Conservation (phyloP, 2,113 vertebrate species). For the Corythornis vintsioides region DNA sequence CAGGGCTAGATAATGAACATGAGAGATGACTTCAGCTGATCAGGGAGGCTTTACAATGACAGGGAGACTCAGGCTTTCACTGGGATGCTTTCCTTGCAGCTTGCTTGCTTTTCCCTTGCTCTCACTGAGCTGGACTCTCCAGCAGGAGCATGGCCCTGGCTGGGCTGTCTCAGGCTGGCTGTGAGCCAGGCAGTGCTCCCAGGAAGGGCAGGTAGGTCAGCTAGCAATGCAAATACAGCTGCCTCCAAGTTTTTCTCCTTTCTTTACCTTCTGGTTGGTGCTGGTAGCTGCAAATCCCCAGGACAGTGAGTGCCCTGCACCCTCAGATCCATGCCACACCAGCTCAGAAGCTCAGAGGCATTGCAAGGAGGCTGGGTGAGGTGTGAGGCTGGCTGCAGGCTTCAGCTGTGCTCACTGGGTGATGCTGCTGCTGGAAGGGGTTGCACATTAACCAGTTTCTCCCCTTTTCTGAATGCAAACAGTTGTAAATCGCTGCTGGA, state of each 20-base stretch:
- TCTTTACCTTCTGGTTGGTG: not conserved
- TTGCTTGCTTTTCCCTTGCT: not conserved
- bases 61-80: not conserved
- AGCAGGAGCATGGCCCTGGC: too few relatives aligned
- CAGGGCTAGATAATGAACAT: not conserved
- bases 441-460: not conserved
- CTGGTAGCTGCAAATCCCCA: not conserved
- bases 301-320: rapidly evolving
- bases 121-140: not conserved
- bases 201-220: not conserved
- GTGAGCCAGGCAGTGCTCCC: not conserved
- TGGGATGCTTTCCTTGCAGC: not conserved
- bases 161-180: not conserved
- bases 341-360: not conserved
- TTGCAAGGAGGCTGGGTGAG: not conserved
- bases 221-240: not conserved
- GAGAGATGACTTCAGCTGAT: not conserved
- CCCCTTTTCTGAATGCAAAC: not conserved
- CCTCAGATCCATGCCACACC: rapidly evolving
- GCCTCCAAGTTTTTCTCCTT: not conserved
- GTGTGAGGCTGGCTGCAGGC: too few relatives aligned
- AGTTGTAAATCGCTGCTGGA: not conserved
- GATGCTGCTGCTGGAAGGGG: not conserved
- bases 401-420: not conserved
- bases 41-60: not conserved